Evolutionary conservation across 1,140 invertebrate species (phyloP), one percentile per base, ranked within the genome.

Genomic region (Acyrthosiphon pisum): DNA sequence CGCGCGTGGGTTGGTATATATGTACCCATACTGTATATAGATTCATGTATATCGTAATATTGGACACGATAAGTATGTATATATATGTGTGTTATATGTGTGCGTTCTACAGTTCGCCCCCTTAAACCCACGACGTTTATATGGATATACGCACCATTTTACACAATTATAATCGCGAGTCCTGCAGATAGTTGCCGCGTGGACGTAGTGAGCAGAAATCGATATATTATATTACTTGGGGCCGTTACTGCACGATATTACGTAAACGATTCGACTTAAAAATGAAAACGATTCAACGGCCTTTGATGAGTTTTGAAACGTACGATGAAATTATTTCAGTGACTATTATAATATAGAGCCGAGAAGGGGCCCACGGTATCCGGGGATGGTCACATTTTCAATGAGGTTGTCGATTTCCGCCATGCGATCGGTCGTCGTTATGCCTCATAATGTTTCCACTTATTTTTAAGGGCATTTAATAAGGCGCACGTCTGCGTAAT

Each of bases 271-370:
- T 20, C 14, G 30, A n/a, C 30, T 68, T 30, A 68, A 68, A 68
- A n/a, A n/a, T 76, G 14, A 76, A 76, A 76, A 53, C n/a, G n/a
- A n/a, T 4, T 68, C 60, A 14, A n/a, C 56, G 2, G 14, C n/a
- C n/a, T 18, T n/a, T n/a, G 14, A 76, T 18, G 14, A n/a, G 30
- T 76, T 76, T 76, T 14, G 4, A 35, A n/a, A 76, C 4, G 11
- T 68, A 14, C 30, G 18, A n/a, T 76, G n/a, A 76, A 76, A 76
- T 0, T n/a, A 76, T n/a, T 18, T 26, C 56, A 30, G 11, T 9
- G 14, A 20, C 4, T n/a, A 4, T 0, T 0, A 1, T 1, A 37
- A 2, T 2, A 76, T n/a, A 14, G 30, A n/a, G 14, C n/a, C 60
- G 18, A 76, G 30, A 68, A 68, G 14, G 4, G 3, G n/a, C 3